phyloP scores from a whole-genome alignment of 2,888 invertebrate genomes.

The Acanthosoma haemorrhoidale region DNA sequence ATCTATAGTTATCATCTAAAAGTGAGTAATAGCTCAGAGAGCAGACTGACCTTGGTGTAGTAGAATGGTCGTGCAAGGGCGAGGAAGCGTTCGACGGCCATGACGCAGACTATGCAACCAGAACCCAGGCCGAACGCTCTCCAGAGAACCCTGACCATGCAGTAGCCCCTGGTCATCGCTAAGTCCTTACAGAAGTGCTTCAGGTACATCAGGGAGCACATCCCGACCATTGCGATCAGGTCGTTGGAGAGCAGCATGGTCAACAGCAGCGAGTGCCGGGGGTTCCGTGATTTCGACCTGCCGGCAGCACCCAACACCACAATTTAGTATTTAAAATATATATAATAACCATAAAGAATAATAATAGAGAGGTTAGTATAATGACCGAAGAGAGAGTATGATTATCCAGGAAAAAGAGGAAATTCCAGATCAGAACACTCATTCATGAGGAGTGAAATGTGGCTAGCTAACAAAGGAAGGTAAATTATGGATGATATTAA shows the following conservation, averaged over 20 bases:
- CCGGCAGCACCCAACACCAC: neutral
- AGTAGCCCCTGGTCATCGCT: constrained; percentile 50
- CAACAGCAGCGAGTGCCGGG: constrained; percentile 73
- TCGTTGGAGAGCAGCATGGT: constrained; percentile 75
- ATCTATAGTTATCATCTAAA: too few relatives aligned
- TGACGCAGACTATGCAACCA: constrained; percentile 80
- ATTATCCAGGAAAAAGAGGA: too few relatives aligned
- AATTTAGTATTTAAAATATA: neutral
- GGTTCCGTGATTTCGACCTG: constrained; percentile 61
- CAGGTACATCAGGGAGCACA: constrained; percentile 64
- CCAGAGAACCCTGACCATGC: constrained; percentile 65
- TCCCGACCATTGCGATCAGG: constrained; percentile 70
- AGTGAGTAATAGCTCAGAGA: too few relatives aligned
- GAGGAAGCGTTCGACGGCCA: constrained; percentile 82
- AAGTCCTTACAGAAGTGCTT: constrained; percentile 48
- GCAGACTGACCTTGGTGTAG: constrained; percentile 89
- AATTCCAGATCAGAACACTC: too few relatives aligned
- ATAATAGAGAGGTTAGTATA: too few relatives aligned
- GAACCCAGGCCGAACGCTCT: constrained; percentile 80
- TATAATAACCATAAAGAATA: too few relatives aligned
- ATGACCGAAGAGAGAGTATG: too few relatives aligned
- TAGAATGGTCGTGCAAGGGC: constrained; percentile 80
- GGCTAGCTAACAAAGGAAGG: too few relatives aligned
- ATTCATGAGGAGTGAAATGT: too few relatives aligned
- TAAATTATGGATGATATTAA: too few relatives aligned